These are phyloP conservation scores for Chouioia cunea DNA, from an alignment of 2,888 invertebrate genomes.

Conservation along the genomic window DNA sequence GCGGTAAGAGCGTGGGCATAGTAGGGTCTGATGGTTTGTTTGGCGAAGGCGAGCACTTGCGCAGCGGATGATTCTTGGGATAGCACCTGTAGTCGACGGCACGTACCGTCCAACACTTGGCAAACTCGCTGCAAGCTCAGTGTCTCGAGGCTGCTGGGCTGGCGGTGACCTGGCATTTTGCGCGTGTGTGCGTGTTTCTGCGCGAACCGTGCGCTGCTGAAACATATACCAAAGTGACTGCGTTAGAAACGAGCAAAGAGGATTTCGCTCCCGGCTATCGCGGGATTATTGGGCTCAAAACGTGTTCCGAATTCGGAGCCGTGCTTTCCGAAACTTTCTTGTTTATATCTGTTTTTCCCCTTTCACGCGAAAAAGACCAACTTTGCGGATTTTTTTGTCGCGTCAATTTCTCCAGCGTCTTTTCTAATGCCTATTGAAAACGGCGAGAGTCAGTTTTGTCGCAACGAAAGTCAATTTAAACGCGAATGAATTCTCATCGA, in stretches of 20 bases:
- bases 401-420: no score
- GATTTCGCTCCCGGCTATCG: conserved; percentile 23
- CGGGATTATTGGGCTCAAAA: not conserved
- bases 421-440: no score
- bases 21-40: conserved; percentile 64
- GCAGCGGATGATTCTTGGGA: conserved; percentile 65
- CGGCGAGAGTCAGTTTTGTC: no score
- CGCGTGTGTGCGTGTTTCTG: conserved; percentile 19
- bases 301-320: no score
- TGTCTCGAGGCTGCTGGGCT: conserved; percentile 64
- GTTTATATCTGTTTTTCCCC: no score
- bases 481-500: no score
- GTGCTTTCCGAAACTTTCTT: not conserved
- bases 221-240: not conserved
- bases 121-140: conserved; percentile 66
- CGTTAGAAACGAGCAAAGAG: conserved; percentile 18
- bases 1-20: conserved; percentile 66
- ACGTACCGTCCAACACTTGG: conserved; percentile 65
- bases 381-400: no score
- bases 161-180: conserved; percentile 66
- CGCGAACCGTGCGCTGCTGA: conserved; percentile 9
- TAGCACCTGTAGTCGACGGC: conserved; percentile 65
- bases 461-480: no score
- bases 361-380: no score
- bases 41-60: conserved; percentile 63